phyloP scores from a whole-genome alignment of 2,888 invertebrate genomes.

The Eupithecia subfuscata region DNA sequence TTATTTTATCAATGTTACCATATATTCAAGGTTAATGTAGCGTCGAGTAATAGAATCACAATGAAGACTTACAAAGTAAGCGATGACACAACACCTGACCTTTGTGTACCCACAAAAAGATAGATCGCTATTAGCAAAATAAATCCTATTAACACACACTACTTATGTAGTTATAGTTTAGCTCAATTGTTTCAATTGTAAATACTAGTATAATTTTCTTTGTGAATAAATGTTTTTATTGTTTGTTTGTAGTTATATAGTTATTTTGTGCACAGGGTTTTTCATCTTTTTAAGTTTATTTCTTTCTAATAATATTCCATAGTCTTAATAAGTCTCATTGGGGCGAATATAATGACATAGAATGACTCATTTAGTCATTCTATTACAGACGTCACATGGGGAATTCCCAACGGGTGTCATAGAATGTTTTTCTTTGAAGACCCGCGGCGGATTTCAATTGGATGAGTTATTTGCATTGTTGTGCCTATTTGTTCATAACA shows the following conservation, averaged over 20 bases:
- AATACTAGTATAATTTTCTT: no score
- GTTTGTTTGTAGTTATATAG: no score
- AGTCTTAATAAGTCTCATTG: not conserved
- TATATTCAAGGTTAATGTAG: not conserved
- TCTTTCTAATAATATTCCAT: no score
- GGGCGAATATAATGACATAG: no score
- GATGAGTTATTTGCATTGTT: not conserved
- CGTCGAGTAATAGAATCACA: conserved; percentile 26
- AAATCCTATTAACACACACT: not conserved
- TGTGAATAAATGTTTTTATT: no score
- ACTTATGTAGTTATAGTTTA: no score
- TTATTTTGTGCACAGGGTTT: no score
- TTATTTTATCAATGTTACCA: conserved; percentile 7
- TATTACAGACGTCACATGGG: not conserved
- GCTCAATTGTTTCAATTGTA: no score
- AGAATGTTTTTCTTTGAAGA: not conserved
- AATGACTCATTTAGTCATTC: no score
- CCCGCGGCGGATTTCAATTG: not conserved
- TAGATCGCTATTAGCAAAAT: not conserved
- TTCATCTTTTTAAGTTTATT: no score
- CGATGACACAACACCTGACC: conserved; percentile 18
- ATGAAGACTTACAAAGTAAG: conserved; percentile 30
- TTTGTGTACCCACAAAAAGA: not conserved
- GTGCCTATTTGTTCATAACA: not conserved
- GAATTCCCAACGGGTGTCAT: conserved; percentile 8